phyloP scores from a whole-genome alignment of 2,113 vertebrate genomes.

The Cathartes aura region DNA sequence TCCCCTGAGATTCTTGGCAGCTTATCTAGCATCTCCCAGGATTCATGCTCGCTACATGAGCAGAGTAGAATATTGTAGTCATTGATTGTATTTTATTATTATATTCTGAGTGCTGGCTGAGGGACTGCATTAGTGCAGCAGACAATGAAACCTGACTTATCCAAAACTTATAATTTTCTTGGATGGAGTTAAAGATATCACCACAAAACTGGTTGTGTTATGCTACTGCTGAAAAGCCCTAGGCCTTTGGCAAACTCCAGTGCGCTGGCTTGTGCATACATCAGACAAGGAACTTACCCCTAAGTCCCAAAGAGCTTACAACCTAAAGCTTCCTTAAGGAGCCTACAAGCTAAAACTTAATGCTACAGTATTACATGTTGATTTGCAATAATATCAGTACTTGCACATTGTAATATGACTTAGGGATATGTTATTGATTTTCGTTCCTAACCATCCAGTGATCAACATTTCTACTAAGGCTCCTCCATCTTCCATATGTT shows the following conservation, averaged over 20 bases:
- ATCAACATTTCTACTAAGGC: not conserved
- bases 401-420: conserved; percentile 8
- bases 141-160: not conserved
- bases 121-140: not conserved
- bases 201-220: not conserved
- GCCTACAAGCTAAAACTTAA: not conserved
- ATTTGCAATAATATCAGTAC: not conserved
- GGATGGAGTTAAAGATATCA: not conserved
- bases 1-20: not conserved
- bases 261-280: not conserved
- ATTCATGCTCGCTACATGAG: not conserved
- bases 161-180: not conserved
- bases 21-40: not conserved
- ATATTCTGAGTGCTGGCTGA: not conserved
- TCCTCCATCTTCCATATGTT: not conserved
- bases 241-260: not conserved
- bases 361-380: not conserved
- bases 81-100: not conserved
- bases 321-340: conserved; percentile 6
- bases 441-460: not conserved
- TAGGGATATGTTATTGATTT: not conserved
- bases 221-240: not conserved
- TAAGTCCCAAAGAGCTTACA: not conserved
- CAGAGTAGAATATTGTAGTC: not conserved
- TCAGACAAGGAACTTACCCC: not conserved